These are phyloP conservation scores for Neuroscelio doddi DNA, from an alignment of 2,888 invertebrate genomes.

Conservation along the genomic window DNA sequence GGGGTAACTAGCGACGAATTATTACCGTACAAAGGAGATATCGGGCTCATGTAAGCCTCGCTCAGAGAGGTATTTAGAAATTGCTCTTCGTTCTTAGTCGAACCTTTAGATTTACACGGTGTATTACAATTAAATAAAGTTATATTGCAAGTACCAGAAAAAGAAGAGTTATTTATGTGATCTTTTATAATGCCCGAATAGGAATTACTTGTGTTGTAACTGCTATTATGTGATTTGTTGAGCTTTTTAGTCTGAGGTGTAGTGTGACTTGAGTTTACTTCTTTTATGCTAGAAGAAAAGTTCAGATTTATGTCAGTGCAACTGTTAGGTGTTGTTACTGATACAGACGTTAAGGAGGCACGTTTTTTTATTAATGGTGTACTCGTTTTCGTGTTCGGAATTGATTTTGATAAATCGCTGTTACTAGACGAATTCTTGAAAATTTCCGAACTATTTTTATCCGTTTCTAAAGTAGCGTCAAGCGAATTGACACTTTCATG, in stretches of 20 bases:
- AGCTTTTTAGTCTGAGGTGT: slow-evolving; percentile 10
- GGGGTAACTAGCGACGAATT: slow-evolving; percentile 21
- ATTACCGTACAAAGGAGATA: slow-evolving; percentile 49
- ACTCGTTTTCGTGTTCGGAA: slow-evolving; percentile 22
- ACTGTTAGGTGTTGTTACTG: slow-evolving; percentile 5
- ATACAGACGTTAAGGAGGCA: background rate
- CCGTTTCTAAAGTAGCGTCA: background rate
- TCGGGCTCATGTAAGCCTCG: slow-evolving; percentile 38
- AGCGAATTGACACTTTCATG: slow-evolving; percentile 3
- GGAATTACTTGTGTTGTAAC: slow-evolving; percentile 17
- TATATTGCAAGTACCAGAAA: slow-evolving; percentile 16
- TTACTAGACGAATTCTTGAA: slow-evolving; percentile 11
- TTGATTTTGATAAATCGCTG: background rate
- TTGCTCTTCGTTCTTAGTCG: slow-evolving; percentile 23
- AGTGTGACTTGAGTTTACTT: slow-evolving; percentile 6
- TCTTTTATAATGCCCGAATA: slow-evolving; percentile 25
- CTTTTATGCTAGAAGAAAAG: slow-evolving; percentile 8
- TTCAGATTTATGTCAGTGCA: background rate
- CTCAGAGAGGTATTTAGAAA: slow-evolving; percentile 24
- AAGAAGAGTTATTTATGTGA: slow-evolving; percentile 28
- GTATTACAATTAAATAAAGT: slow-evolving; percentile 30
- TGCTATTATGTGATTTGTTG: slow-evolving; percentile 8
- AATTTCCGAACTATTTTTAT: background rate
- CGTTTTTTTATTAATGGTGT: slow-evolving; percentile 33
- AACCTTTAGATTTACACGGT: slow-evolving; percentile 37